A percentile compares a stretch with the other conserved stretches of the same genome.
phyloP scores from a whole-genome alignment of 2,888 invertebrate species.

The Drosophila paramelanica region DNA sequence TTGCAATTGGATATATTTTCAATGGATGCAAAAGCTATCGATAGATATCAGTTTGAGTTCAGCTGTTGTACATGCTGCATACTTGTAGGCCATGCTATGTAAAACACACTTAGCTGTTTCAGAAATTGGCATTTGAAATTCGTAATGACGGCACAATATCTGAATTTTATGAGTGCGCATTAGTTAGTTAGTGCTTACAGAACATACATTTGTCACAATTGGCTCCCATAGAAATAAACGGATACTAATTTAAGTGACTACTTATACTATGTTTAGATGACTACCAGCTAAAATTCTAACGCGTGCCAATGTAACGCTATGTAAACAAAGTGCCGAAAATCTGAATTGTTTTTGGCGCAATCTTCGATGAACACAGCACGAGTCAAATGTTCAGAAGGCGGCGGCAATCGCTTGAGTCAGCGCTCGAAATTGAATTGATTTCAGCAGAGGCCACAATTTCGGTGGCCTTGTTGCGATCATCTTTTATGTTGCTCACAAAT shows the following conservation, averaged over 20 bases:
- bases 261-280: no score
- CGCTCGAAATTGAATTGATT: constrained; percentile 62
- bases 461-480: constrained; percentile 95
- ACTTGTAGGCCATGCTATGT: constrained; percentile 6
- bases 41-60: background rate
- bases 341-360: constrained; percentile 17
- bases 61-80: constrained; percentile 3
- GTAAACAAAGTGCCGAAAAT: no score
- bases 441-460: constrained; percentile 89
- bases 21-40: background rate
- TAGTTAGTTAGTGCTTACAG: no score
- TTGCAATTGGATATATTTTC: background rate
- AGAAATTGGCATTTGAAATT: no score
- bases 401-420: constrained; percentile 21
- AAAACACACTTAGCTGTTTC: background rate
- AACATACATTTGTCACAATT: no score
- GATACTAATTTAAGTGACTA: no score
- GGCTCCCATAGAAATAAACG: no score
- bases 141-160: no score
- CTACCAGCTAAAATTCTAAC: no score
- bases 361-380: constrained; percentile 38
- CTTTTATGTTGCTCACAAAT: constrained; percentile 97
- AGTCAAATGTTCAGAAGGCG: constrained; percentile 28
- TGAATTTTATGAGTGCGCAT: no score
- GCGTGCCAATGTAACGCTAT: no score